Base-by-base conservation (phyloP, 2,113 vertebrate species). In the Trochalopteron elliotii region DNA sequence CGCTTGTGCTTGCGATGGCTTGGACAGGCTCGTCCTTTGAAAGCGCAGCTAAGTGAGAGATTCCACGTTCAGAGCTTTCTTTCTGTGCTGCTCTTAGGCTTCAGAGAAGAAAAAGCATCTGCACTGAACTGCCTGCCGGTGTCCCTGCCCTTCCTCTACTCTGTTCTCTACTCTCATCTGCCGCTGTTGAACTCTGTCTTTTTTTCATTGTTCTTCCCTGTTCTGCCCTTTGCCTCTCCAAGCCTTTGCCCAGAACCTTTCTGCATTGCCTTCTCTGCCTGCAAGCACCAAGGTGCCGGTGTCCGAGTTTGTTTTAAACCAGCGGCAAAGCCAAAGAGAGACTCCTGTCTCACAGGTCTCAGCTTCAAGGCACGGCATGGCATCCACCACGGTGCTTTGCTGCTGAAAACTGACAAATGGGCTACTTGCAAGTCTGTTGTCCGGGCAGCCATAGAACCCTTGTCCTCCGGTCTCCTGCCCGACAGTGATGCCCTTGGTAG, bases 1-100 rank as follows among this genome's bases (percentile, higher is more conserved):
- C 6, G 1, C 8, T 0, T 4, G 11, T 27, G 56, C 64, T 80
- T 61, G 3, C 8, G 4, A 33, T 39, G 42, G 17, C 52, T 39
- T 35, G 64, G 37, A 20, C 28, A 31, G 65, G 28, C 4, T n/a
- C 24, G 21, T 47, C 4, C 45, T n/a, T 59, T 16, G 5, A 16
- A 57, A 30, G 14, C 4, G 14, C 35, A 35, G 56, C 6, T 12
- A 33, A 9, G 52, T 7, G 31, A 82, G 35, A 5, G 45, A 21
- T 40, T 45, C 35, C 47, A 11, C 21, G 21, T 44, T 74, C 47
- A 53, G 8, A 65, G 49, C 47, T 77, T 87, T 23, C 28, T 56
- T 39, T 37, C 49, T 45, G 27, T 37, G 8, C 11, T 45, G 39
- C 27, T 74, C 23, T 39, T 55, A 5, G 7, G 42, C 60, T 64